A percentile compares a stretch with the other conserved stretches of the same genome.
These are phyloP conservation scores for Panzeria rudis DNA, from an alignment of 2,888 invertebrate genomes.

Conservation along the genomic window DNA sequence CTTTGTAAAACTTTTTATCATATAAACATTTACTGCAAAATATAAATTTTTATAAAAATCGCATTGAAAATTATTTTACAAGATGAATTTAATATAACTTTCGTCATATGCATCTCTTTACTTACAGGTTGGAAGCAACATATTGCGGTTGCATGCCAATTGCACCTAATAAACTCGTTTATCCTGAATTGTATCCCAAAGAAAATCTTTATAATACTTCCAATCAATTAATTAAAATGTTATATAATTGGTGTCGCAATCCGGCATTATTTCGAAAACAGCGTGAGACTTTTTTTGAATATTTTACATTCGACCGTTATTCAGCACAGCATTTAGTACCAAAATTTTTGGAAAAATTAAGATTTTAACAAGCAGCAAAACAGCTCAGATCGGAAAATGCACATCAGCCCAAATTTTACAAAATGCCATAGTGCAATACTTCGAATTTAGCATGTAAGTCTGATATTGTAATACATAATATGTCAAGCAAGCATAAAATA, in stretches of 20 bases:
- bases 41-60: too few species aligned
- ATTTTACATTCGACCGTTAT: slow-evolving; percentile 83
- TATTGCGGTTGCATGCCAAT: slow-evolving; percentile 89
- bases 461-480: slow-evolving; percentile 60
- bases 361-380: slow-evolving; percentile 72
- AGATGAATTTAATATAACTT: too few species aligned
- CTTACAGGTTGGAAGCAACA: slow-evolving; percentile 88
- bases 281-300: slow-evolving; percentile 80
- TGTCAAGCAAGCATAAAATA: slow-evolving; percentile 9
- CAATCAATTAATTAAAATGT: slow-evolving; percentile 85
- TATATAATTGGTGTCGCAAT: slow-evolving; percentile 85
- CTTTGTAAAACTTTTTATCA: too few species aligned
- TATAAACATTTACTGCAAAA: too few species aligned
- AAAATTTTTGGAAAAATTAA: slow-evolving; percentile 82
- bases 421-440: slow-evolving; percentile 66
- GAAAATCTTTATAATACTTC: slow-evolving; percentile 86
- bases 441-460: slow-evolving; percentile 76
- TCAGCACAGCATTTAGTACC: slow-evolving; percentile 83
- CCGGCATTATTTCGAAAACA: slow-evolving; percentile 83
- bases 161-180: slow-evolving; percentile 88
- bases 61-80: too few species aligned
- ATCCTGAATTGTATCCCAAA: slow-evolving; percentile 89
- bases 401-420: slow-evolving; percentile 44
- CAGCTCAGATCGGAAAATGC: slow-evolving; percentile 14
- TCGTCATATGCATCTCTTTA: not conserved